Percentiles rank a stretch among this genome's conserved stretches.
Conservation (phyloP, 2,113 vertebrate species). For the Pao palembangensis region DNA sequence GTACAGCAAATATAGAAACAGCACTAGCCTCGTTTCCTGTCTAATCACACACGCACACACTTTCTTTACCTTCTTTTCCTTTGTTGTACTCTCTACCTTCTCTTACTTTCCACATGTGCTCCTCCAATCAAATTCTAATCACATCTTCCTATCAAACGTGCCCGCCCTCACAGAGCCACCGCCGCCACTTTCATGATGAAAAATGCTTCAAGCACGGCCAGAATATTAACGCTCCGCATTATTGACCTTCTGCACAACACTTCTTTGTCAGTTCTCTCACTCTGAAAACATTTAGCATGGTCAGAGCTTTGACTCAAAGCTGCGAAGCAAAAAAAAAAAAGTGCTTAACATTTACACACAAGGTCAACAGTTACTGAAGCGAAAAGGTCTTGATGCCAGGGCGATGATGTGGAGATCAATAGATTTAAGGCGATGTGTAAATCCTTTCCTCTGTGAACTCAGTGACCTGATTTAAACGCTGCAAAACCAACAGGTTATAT, state of each 20-base stretch:
- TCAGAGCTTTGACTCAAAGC: slow-evolving; percentile 4
- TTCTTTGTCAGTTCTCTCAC: slow-evolving; percentile 32
- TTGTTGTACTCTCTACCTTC: slow-evolving; percentile 9
- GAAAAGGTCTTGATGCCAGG: slow-evolving; percentile 3
- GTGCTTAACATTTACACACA: slow-evolving; percentile 14
- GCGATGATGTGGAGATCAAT: background rate
- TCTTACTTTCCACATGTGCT: slow-evolving; percentile 32
- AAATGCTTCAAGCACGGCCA: slow-evolving; percentile 51
- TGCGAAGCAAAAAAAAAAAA: slow-evolving; percentile 5
- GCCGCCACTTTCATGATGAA: slow-evolving; percentile 57
- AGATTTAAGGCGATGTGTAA: background rate
- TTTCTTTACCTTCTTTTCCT: background rate
- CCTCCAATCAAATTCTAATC: slow-evolving; percentile 58
- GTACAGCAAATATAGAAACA: no score
- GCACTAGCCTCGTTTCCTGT: no score
- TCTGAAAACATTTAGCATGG: slow-evolving; percentile 31
- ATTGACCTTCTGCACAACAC: slow-evolving; percentile 53
- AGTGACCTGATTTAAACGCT: background rate
- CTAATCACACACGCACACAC: no score
- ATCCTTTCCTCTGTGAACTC: background rate
- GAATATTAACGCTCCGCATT: slow-evolving; percentile 57
- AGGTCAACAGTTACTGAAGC: slow-evolving; percentile 15
- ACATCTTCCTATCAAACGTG: slow-evolving; percentile 66
- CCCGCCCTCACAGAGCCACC: slow-evolving; percentile 45
- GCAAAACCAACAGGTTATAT: background rate